Base-by-base conservation (phyloP, 1,140 invertebrate genomes). In the Drosophila pachea region DNA sequence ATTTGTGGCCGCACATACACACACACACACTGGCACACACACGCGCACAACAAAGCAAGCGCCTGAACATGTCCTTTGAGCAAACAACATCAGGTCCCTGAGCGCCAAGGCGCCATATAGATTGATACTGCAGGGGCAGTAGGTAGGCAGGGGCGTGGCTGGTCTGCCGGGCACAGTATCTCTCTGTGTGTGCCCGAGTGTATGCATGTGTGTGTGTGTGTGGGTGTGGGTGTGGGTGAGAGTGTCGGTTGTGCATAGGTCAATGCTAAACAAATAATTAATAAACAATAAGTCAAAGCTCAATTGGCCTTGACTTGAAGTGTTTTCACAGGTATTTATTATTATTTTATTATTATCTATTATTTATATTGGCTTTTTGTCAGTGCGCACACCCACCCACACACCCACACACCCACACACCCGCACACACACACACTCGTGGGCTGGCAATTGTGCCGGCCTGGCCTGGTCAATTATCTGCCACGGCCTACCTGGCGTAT, bases 241-340 rank as follows among this genome's bases (percentile, higher is more conserved):
- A 16, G 61, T 31, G 49, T 29, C 16, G 43, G 56, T 9, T 52
- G 12, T 42, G 52, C 55, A 56, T 55, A 61, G 50, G 38, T 45
- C 45, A 79, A 68, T 43, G 52, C 60, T 73, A 86, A 68, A 68
- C 76, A 79, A 82, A 79, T 84, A 84, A 84, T 84, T 79, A 78
- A 86, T 84, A 76, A 78, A 76, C 69, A 83, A 78, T 73, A 36
- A 47, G 16, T 49, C 59, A 52, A 61, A 67, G 58, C 55, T 40
- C 40, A 54, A 55, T 65, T 76, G 81, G 58, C 81, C 79, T 86
- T 84, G 79, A 74, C 69, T 73, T 22, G 60, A 70, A 45, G 65
- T 74, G 59, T 64, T 81, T 67, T 62, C 60, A 77, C 65, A 7
- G 7, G 40, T 14, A n/a, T 43, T 43, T 43, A 43, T 43, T 43